These are phyloP conservation scores for Pogonomyrmex barbatus DNA, from an alignment of 1,140 invertebrate species.

Conservation along the genomic window DNA sequence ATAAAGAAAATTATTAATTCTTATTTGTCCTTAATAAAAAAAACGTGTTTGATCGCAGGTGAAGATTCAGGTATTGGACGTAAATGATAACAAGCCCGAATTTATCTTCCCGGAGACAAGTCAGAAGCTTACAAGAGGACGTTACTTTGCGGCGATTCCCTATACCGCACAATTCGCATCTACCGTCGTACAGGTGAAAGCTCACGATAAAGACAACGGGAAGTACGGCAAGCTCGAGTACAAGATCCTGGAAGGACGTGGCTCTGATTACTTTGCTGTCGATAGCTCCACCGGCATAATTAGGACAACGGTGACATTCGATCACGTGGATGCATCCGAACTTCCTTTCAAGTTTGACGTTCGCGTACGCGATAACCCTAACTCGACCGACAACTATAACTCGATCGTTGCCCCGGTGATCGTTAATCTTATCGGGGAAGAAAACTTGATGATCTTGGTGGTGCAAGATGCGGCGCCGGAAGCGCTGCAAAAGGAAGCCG, in stretches of 20 bases:
- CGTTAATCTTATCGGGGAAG: conserved; percentile 90
- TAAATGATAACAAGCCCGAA: conserved; percentile 94
- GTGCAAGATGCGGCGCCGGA: conserved; percentile 92
- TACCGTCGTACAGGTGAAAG: conserved; percentile 92
- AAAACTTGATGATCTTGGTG: conserved; percentile 92
- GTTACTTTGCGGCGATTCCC: conserved; percentile 91
- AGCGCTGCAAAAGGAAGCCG: conserved; percentile 88
- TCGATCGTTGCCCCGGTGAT: conserved; percentile 89
- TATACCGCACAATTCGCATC: conserved; percentile 90
- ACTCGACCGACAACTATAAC: conserved; percentile 87
- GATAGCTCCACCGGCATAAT: conserved; percentile 91
- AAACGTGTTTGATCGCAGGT: conserved; percentile 84
- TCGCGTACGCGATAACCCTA: conserved; percentile 92
- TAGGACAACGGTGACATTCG: conserved; percentile 90
- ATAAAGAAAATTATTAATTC: background rate
- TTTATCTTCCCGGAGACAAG: conserved; percentile 90
- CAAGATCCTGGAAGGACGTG: conserved; percentile 88
- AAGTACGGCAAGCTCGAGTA: conserved; percentile 92
- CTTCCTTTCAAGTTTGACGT: conserved; percentile 92
- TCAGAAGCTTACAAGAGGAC: conserved; percentile 84
- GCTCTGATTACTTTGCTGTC: conserved; percentile 91
- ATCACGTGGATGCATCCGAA: conserved; percentile 87
- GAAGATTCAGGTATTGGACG: conserved; percentile 93
- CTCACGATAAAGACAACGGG: conserved; percentile 93
- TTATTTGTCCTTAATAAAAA: background rate